phyloP scores from a whole-genome alignment of 2,797 vertebrate genomes.

The Gymnopithys bicolor region DNA sequence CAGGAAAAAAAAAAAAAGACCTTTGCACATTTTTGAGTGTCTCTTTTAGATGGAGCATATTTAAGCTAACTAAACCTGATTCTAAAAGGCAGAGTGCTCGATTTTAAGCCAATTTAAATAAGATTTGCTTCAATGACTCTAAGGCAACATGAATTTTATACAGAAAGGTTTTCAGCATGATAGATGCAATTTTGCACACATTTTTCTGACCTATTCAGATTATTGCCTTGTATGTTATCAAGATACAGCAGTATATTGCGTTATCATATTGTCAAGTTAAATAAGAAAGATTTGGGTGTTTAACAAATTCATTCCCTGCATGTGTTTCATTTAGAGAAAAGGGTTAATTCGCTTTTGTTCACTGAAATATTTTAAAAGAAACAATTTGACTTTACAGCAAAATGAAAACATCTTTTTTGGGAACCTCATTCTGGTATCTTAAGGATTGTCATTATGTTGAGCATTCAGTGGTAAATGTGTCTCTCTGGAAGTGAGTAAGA shows the following conservation, averaged over 20 bases:
- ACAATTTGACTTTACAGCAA: background rate
- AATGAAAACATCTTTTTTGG: conserved; percentile 31
- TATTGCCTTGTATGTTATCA: background rate
- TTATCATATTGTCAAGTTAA: background rate
- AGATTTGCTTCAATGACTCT: conserved; percentile 27
- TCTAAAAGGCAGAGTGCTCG: background rate
- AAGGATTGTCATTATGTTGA: conserved; percentile 56
- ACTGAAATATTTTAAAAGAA: conserved; percentile 7
- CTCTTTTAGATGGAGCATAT: background rate
- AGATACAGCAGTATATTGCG: background rate
- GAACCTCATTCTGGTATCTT: conserved; percentile 5
- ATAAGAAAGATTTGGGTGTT: background rate
- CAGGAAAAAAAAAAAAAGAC: background rate
- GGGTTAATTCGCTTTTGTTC: background rate
- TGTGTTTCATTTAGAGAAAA: background rate
- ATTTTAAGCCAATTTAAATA: conserved; percentile 40
- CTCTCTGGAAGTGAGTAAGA: conserved; percentile 54
- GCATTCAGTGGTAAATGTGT: conserved; percentile 35
- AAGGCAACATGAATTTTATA: background rate
- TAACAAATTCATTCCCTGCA: background rate
- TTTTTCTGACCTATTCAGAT: background rate
- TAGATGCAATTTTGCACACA: background rate
- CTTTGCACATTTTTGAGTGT: background rate
- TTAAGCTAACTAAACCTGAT: conserved; percentile 17
- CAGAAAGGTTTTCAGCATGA: background rate